Percentiles rank a stretch among this genome's conserved stretches.
phyloP scores from a whole-genome alignment of 2,797 vertebrate genomes.

The Halcyon leucocephala region DNA sequence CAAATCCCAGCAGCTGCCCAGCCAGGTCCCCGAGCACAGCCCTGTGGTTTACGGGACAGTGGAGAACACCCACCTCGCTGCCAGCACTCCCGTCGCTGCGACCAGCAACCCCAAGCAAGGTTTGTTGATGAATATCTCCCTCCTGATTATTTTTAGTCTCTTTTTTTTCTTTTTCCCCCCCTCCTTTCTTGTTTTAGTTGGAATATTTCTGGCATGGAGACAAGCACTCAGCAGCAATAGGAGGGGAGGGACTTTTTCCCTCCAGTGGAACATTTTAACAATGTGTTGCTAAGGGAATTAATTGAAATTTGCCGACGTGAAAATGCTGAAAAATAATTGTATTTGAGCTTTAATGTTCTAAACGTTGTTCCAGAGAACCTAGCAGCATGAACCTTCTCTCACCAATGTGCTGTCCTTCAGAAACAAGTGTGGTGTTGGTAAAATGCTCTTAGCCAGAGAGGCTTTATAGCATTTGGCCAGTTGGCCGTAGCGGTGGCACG shows the following conservation, averaged over 20 bases:
- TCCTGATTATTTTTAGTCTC: neutral
- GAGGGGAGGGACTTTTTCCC: constrained; percentile 13
- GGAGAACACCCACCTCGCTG: constrained; percentile 79
- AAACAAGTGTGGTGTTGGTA: neutral
- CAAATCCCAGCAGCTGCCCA: constrained; percentile 90
- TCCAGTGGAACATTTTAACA: neutral
- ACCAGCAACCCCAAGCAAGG: constrained; percentile 84
- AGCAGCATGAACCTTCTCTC: neutral
- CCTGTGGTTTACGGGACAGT: constrained; percentile 77
- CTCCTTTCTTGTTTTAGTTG: neutral
- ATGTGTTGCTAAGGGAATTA: constrained; percentile 40
- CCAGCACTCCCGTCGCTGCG: constrained; percentile 69
- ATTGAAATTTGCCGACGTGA: constrained; percentile 6
- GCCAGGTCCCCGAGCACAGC: constrained; percentile 83
- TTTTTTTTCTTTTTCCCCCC: neutral
- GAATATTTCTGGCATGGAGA: neutral
- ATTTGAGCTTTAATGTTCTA: neutral
- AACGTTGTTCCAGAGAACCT: neutral
- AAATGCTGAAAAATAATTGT: constrained; percentile 17
- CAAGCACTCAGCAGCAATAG: neutral
- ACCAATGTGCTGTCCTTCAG: neutral
- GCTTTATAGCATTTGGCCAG: neutral
- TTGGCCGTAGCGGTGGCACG: rapidly evolving
- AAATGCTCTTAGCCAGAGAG: neutral
- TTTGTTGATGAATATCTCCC: constrained; percentile 76